These are phyloP conservation scores for Condylura cristata DNA, from an alignment of 2,113 vertebrate species.

Conservation along the genomic window DNA sequence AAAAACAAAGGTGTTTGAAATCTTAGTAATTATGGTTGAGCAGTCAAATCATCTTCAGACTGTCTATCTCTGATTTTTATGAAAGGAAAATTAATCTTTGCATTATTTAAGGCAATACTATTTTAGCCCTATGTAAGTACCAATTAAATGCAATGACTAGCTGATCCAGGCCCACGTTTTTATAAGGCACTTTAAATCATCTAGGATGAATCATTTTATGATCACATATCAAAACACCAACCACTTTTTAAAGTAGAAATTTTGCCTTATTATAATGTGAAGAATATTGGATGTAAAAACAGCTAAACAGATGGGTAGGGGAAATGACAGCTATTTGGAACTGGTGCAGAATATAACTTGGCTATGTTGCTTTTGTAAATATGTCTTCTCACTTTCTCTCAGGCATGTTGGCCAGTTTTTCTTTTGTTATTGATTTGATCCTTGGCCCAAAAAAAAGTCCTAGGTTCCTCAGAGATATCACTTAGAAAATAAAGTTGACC, in stretches of 20 bases:
- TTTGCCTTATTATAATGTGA: not conserved
- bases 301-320: slow-evolving; percentile 46
- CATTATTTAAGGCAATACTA: not conserved
- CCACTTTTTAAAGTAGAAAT: slow-evolving; percentile 23
- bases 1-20: not conserved
- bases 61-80: not conserved
- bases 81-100: not conserved
- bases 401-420: not conserved
- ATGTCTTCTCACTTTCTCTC: slow-evolving; percentile 6
- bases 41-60: not conserved
- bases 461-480: not conserved
- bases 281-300: slow-evolving; percentile 5
- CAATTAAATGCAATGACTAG: not conserved
- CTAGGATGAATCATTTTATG: not conserved
- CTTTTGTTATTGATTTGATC: not conserved
- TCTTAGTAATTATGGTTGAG: not conserved
- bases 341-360: not conserved
- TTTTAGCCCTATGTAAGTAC: not conserved
- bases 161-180: not conserved
- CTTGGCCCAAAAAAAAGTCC: not conserved
- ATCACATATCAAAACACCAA: not conserved
- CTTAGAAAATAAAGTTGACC: not conserved
- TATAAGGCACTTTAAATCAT: not conserved
- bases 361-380: slow-evolving; percentile 27
- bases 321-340: slow-evolving; percentile 52